Percentiles rank a stretch among this genome's conserved stretches.
phyloP scores from a whole-genome alignment of 2,797 vertebrate species.

The Nyctalus aviator region DNA sequence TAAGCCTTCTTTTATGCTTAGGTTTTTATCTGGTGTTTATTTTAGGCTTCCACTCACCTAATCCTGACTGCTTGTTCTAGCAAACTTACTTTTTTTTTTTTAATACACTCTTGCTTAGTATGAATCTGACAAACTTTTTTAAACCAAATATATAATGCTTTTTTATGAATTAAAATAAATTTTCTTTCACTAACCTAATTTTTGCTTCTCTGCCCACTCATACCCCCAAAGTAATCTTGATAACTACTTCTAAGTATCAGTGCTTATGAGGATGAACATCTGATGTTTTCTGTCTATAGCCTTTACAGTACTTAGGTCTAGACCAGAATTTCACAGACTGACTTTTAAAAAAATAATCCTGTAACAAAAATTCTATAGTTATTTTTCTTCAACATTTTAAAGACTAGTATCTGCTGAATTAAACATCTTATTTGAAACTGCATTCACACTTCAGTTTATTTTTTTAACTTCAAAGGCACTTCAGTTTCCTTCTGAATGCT shows the following conservation, averaged over 20 bases:
- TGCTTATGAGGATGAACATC: conserved; percentile 1
- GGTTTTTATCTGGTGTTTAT: background rate
- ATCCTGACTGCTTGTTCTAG: background rate
- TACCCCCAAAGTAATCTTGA: background rate
- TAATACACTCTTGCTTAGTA: conserved; percentile 22
- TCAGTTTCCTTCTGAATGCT: conserved; percentile 93
- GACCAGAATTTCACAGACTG: conserved; percentile 51
- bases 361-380: background rate
- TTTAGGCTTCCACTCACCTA: background rate
- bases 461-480: conserved; percentile 90
- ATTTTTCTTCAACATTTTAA: conserved; percentile 42
- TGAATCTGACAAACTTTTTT: background rate
- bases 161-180: conserved; percentile 36
- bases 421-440: conserved; percentile 53
- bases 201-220: background rate
- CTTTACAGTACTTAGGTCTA: background rate
- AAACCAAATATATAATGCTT: conserved; percentile 3
- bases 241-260: background rate
- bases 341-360: background rate
- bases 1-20: conserved; percentile 12
- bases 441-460: conserved; percentile 39
- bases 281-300: background rate
- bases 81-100: conserved; percentile 11
- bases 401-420: conserved; percentile 42
- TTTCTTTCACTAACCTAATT: conserved; percentile 19